These are phyloP conservation scores for Drosophila pullipes DNA, from an alignment of 2,888 invertebrate species.

Conservation along the genomic window DNA sequence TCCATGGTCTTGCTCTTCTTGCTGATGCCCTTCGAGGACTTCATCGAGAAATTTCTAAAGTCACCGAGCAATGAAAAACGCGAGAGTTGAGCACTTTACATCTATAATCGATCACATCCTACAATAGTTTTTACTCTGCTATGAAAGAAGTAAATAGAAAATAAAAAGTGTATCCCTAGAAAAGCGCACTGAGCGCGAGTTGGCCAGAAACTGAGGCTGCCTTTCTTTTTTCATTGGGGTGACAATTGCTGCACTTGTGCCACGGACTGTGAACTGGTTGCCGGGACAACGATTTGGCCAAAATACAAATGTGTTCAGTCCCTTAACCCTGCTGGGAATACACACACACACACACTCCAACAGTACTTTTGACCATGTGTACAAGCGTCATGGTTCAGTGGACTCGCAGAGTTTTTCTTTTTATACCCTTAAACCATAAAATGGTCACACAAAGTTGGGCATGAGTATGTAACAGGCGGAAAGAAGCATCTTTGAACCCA, in stretches of 20 bases:
- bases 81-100: conserved; percentile 34
- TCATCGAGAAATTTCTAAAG: conserved; percentile 83
- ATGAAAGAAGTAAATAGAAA: not conserved
- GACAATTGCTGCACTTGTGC: conserved; percentile 54
- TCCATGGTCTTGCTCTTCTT: conserved; percentile 87
- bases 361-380: conserved; percentile 30
- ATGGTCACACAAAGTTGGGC: not conserved
- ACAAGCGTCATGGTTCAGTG: conserved; percentile 57
- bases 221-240: conserved; percentile 45
- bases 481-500: fast-evolving
- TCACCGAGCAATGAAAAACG: conserved; percentile 18
- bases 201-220: conserved; percentile 62
- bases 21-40: conserved; percentile 82
- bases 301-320: conserved; percentile 53
- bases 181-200: conserved; percentile 48
- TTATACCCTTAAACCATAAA: not conserved
- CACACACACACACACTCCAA: not conserved
- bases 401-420: conserved; percentile 11
- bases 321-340: conserved; percentile 51
- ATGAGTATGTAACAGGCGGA: not conserved
- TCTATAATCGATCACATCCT: conserved; percentile 68
- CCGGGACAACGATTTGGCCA: conserved; percentile 74
- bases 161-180: conserved; percentile 17
- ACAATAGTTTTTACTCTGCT: not conserved
- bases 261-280: conserved; percentile 44